Conservation (phyloP, 2,113 vertebrate species). For the Chaetodon auriga region DNA sequence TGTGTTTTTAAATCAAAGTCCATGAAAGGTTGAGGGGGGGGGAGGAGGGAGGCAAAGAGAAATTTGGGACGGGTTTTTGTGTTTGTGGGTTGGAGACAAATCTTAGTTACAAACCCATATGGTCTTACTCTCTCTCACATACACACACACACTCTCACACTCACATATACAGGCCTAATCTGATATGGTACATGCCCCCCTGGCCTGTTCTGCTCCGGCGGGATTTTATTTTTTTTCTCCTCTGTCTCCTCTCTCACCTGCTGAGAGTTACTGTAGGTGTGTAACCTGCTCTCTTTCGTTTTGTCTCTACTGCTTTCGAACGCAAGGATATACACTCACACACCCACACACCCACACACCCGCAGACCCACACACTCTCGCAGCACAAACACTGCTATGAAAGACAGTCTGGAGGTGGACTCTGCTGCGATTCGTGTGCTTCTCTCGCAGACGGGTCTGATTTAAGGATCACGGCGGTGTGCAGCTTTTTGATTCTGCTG, state of each 20-base stretch:
- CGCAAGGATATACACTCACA: background rate
- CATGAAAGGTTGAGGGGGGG: constrained; percentile 58
- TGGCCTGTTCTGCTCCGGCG: constrained; percentile 68
- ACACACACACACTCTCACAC: background rate
- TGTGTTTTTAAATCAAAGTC: constrained; percentile 77
- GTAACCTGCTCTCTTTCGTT: constrained; percentile 51
- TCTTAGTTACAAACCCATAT: constrained; percentile 62
- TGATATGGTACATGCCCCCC: constrained; percentile 69
- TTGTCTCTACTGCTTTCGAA: constrained; percentile 22
- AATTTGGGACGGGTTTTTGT: constrained; percentile 64
- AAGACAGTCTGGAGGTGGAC: constrained; percentile 42
- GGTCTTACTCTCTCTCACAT: constrained; percentile 23
- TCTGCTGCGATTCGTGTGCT: constrained; percentile 47
- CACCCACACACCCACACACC: constrained; percentile 20
- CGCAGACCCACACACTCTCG: constrained; percentile 28
- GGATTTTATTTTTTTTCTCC: constrained; percentile 55
- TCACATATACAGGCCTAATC: constrained; percentile 47
- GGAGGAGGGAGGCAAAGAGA: constrained; percentile 21
- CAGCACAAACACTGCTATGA: constrained; percentile 39
- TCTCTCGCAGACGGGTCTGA: constrained; percentile 52
- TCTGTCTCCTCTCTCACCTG: constrained; percentile 66
- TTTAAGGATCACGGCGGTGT: constrained; percentile 51
- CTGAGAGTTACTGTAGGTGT: constrained; percentile 66
- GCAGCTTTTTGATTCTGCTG: constrained; percentile 68
- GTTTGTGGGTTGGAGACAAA: constrained; percentile 70